These are phyloP conservation scores for Theristicus caerulescens DNA, from an alignment of 2,113 vertebrate genomes.

Conservation along the genomic window DNA sequence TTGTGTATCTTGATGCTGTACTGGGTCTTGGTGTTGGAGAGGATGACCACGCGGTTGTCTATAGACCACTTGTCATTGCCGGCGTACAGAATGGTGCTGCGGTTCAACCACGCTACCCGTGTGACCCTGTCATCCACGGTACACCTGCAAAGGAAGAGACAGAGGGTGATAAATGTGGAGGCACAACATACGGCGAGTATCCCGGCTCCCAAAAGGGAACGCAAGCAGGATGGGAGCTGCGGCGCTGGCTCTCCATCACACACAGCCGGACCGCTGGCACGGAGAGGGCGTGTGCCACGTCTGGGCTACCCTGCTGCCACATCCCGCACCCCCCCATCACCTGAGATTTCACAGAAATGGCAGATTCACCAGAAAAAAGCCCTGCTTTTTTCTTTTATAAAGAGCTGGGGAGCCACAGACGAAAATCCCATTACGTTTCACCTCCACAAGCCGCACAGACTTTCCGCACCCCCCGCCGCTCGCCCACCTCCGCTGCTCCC, in stretches of 20 bases:
- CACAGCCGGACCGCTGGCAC: fast-evolving
- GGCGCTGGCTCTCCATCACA: fast-evolving
- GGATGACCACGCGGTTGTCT: constrained; percentile 91
- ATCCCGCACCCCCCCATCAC: fast-evolving
- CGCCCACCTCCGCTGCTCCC: no score
- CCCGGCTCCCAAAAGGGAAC: fast-evolving
- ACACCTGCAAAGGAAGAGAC: constrained; percentile 77
- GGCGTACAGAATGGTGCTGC: constrained; percentile 94
- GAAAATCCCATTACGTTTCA: neutral
- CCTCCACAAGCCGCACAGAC: neutral
- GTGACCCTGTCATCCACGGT: constrained; percentile 93
- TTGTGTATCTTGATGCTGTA: constrained; percentile 97
- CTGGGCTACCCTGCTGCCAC: fast-evolving
- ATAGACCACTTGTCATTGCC: constrained; percentile 96
- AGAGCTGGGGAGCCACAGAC: neutral
- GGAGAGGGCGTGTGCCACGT: fast-evolving
- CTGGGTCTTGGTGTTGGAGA: constrained; percentile 92
- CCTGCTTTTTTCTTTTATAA: neutral
- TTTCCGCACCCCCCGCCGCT: neutral
- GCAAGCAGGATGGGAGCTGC: fast-evolving
- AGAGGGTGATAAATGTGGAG: neutral
- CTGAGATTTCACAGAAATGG: fast-evolving
- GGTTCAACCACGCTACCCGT: constrained; percentile 95
- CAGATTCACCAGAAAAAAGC: fast-evolving
- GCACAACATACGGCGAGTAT: fast-evolving